A percentile compares a stretch with the other conserved stretches of the same genome.
Conservation (phyloP, 2,797 vertebrate species). For the Neopelma chrysocephalum region DNA sequence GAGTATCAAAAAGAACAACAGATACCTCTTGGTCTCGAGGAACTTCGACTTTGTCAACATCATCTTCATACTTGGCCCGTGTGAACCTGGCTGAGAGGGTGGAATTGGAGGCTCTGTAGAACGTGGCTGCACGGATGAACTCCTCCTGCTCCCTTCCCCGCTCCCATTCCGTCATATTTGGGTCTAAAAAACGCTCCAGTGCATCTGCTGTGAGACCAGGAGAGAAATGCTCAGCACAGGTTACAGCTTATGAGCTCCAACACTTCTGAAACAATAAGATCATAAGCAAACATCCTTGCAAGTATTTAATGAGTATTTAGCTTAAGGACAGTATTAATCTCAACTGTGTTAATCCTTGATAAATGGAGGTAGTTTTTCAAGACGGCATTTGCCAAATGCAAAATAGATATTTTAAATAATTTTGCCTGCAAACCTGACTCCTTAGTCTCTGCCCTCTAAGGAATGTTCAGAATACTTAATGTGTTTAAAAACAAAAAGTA, state of each 20-base stretch:
- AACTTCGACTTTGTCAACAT: conserved; percentile 83
- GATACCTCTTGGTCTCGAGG: conserved; percentile 85
- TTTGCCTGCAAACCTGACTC: not conserved
- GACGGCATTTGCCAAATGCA: not conserved
- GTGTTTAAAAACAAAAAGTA: not conserved
- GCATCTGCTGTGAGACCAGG: conserved; percentile 59
- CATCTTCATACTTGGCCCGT: conserved; percentile 78
- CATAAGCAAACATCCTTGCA: not conserved
- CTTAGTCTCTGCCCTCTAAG: not conserved
- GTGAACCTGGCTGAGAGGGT: conserved; percentile 88
- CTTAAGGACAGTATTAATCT: not conserved
- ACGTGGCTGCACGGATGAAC: conserved; percentile 85
- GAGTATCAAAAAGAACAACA: not conserved
- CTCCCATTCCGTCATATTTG: conserved; percentile 90
- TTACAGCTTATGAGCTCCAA: not conserved
- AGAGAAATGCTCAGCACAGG: not conserved
- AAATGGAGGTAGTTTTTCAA: not conserved
- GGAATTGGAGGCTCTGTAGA: conserved; percentile 84
- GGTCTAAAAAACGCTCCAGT: conserved; percentile 82
- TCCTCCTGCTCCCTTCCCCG: conserved; percentile 87
- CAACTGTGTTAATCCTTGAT: not conserved
- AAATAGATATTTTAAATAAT: not conserved
- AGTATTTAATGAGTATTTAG: not conserved
- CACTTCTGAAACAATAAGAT: not conserved
- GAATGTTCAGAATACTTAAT: not conserved